Conservation (phyloP, 1,140 invertebrate genomes). For the Zaprionus ornatus region DNA sequence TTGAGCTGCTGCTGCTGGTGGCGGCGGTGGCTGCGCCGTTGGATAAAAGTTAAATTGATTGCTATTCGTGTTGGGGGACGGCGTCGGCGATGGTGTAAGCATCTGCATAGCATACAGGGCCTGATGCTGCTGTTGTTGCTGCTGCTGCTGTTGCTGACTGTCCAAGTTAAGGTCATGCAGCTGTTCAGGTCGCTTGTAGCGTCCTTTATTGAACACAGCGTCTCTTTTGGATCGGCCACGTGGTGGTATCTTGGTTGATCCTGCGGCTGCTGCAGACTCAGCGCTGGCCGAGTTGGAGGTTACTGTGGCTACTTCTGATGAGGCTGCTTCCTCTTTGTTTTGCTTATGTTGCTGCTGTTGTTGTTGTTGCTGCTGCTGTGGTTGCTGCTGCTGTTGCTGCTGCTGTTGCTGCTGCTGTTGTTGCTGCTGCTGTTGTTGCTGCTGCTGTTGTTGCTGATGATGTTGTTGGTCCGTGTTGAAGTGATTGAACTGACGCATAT, state of each 20-base stretch:
- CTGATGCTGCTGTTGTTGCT: neutral
- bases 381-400: constrained; percentile 13
- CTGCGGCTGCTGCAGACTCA: constrained; percentile 1
- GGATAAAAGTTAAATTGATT: constrained; percentile 55
- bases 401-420: constrained; percentile 33
- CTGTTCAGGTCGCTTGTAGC: constrained; percentile 60
- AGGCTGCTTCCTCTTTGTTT: constrained; percentile 22
- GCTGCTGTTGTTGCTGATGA: constrained; percentile 8
- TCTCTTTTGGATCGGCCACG: constrained; percentile 26
- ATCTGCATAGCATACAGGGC: constrained; percentile 34
- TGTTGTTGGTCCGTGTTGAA: constrained; percentile 58
- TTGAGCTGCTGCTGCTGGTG: constrained; percentile 21
- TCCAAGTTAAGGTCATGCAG: constrained; percentile 42
- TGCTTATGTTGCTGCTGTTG: constrained; percentile 16
- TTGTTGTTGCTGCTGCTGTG: neutral
- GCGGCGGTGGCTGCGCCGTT: constrained; percentile 9
- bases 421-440: constrained; percentile 29
- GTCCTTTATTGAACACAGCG: constrained; percentile 17
- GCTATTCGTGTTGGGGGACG: constrained; percentile 56
- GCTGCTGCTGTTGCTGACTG: neutral
- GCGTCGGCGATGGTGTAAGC: constrained; percentile 58
- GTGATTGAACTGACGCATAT: constrained; percentile 51
- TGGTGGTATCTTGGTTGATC: neutral
- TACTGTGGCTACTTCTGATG: constrained; percentile 36
- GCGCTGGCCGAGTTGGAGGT: neutral